Percentiles rank a stretch among this genome's conserved stretches.
phyloP scores from a whole-genome alignment of 1,140 invertebrate species.

The Limonius californicus region DNA sequence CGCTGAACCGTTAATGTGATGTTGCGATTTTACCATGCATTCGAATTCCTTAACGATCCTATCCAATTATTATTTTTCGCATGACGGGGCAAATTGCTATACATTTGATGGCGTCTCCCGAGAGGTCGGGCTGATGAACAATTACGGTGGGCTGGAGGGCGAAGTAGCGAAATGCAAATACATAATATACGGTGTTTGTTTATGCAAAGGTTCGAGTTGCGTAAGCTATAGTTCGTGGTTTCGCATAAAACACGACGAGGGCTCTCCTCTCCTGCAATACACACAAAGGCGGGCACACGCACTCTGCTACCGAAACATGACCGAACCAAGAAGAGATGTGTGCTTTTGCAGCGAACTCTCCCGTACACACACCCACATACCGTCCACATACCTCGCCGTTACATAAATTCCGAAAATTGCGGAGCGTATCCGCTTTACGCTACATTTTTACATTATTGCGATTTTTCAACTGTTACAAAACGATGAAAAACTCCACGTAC shows the following conservation, averaged over 20 bases:
- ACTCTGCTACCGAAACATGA: neutral
- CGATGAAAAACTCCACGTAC: constrained; percentile 3
- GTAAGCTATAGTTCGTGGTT: constrained; percentile 11
- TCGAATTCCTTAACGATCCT: constrained; percentile 23
- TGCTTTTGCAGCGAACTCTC: too few relatives aligned
- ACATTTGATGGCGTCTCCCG: constrained; percentile 5
- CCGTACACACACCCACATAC: too few relatives aligned
- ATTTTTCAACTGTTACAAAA: constrained; percentile 7
- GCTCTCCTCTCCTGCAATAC: constrained; percentile 4
- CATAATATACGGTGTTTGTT: constrained; percentile 9
- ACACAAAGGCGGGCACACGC: neutral
- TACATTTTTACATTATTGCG: constrained; percentile 16
- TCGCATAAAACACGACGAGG: constrained; percentile 5
- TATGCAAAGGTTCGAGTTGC: constrained; percentile 9
- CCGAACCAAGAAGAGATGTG: neutral
- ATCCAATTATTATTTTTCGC: constrained; percentile 31
- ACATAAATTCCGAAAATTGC: constrained; percentile 14
- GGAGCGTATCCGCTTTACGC: neutral
- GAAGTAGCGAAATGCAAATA: constrained; percentile 6
- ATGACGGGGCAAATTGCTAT: constrained; percentile 26
- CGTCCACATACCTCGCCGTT: neutral
- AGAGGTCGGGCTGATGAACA: constrained; percentile 4
- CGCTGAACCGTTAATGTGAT: constrained; percentile 5
- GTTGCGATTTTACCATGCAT: neutral
- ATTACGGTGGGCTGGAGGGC: neutral